Base-by-base conservation (phyloP, 2,797 vertebrate genomes). In the Hyperoplus lanceolatus region DNA sequence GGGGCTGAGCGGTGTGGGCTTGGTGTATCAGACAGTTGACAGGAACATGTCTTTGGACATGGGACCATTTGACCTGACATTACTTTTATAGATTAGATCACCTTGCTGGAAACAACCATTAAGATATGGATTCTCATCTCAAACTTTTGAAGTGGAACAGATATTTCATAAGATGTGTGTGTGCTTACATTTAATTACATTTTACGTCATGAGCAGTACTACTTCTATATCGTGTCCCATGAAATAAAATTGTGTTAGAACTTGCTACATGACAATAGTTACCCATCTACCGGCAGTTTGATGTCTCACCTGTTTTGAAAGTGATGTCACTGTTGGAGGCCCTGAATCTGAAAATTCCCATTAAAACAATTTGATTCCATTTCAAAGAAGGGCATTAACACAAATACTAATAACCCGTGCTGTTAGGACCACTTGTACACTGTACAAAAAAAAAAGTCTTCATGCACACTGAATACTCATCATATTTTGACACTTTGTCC, bases 121-220 rank as follows among this genome's bases (percentile, higher is more conserved):
- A 45, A 43, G 51, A 42, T 41, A 74, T 74, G 45, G 68, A 51
- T 72, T 64, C 38, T 21, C 8, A 63, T 59, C 58, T 49, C 15
- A 36, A 38, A 5, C 46, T 51, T 68, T 21, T 39, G 5, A 53
- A 67, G 41, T 29, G 29, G 29, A 29, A 29, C 29, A 3, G 29
- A 29, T 29, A 29, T 29, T 29, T 29, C 29, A 29, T 29, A 29
- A 29, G 29, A 29, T 29, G 29, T 29, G 29, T 29, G 2, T 29
- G 29, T 29, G 29, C 29, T 29, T 29, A 29, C 29, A 29, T 29
- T 29, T 29, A 29, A 3, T 29, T 29, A 29, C 29, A 29, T 29
- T 29, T 29, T 29, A 29, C 29, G 2, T 29, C 29, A 29, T 29
- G 29, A 29, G 29, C 29, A 29, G 29, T 29, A 29, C 29, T 29